Evolutionary conservation across 37 sponge, comb jelly and placozoan genomes (phyloP).

Genomic region (Cladorhizidae sp.): DNA sequence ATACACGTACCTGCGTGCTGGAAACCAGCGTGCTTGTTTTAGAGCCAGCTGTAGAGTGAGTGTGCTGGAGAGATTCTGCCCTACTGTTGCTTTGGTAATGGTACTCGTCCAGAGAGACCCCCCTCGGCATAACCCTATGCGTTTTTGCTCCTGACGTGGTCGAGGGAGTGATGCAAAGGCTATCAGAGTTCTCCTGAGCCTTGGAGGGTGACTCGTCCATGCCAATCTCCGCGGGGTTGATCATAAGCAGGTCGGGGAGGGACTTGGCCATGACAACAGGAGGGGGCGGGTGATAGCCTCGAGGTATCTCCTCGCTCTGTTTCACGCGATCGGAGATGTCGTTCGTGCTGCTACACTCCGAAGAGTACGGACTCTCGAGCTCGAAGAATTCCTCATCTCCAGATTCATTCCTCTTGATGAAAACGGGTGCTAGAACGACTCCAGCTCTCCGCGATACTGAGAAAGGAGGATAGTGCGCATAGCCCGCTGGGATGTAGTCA

Average conservation of each 20-base stretch:
- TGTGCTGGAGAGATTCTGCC: conserved; percentile 36
- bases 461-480: background rate
- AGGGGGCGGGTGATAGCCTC: conserved; percentile 45
- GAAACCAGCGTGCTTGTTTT: conserved; percentile 63
- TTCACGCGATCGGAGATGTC: conserved; percentile 53
- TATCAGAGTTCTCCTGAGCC: background rate
- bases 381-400: conserved; percentile 23
- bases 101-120: background rate
- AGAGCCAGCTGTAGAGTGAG: conserved; percentile 56
- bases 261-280: conserved; percentile 55
- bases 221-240: background rate
- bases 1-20: conserved; percentile 20
- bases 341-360: conserved; percentile 36
- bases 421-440: background rate
- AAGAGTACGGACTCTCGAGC: conserved; percentile 14
- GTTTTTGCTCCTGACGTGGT: background rate
- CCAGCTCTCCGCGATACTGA: background rate
- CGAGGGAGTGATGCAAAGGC: too few species aligned
- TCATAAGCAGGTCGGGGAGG: conserved; percentile 54
- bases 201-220: background rate
- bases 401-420: conserved; percentile 3
- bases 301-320: background rate
- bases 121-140: background rate
- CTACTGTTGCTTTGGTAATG: background rate
- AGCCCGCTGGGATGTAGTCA: background rate